These are phyloP conservation scores for Meles meles DNA, from an alignment of 2,113 vertebrate species.

Conservation along the genomic window DNA sequence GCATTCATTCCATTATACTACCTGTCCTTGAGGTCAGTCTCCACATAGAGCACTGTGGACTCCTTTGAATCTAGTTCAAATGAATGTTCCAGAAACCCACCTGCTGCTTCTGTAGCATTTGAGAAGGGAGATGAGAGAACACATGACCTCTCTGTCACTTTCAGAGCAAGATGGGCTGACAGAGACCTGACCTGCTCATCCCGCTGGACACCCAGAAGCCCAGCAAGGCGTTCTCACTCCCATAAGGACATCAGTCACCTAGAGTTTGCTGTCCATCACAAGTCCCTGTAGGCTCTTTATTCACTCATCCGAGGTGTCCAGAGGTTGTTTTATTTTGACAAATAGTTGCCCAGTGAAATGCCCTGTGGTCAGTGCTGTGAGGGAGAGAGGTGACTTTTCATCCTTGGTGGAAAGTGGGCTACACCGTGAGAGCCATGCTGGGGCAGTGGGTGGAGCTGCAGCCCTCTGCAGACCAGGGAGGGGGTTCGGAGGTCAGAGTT, in stretches of 20 bases:
- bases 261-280: accelerated
- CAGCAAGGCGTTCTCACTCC: neutral
- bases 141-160: neutral
- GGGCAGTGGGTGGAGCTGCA: no score
- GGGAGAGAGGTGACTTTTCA: neutral
- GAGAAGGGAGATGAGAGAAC: neutral
- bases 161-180: neutral
- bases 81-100: neutral
- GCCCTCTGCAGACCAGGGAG: neutral
- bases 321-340: neutral
- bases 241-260: neutral
- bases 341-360: neutral
- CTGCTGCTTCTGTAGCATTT: neutral
- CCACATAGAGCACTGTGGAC: no score
- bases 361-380: neutral
- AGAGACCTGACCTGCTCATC: accelerated
- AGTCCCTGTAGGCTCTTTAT: neutral
- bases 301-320: neutral
- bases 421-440: accelerated
- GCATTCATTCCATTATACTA: accelerated
- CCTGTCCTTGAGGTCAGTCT: neutral
- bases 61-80: neutral
- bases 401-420: neutral
- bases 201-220: neutral
- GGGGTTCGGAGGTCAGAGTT: neutral